These are phyloP conservation scores for Pteronotus mesoamericanus DNA, from an alignment of 2,797 vertebrate species.

Conservation along the genomic window DNA sequence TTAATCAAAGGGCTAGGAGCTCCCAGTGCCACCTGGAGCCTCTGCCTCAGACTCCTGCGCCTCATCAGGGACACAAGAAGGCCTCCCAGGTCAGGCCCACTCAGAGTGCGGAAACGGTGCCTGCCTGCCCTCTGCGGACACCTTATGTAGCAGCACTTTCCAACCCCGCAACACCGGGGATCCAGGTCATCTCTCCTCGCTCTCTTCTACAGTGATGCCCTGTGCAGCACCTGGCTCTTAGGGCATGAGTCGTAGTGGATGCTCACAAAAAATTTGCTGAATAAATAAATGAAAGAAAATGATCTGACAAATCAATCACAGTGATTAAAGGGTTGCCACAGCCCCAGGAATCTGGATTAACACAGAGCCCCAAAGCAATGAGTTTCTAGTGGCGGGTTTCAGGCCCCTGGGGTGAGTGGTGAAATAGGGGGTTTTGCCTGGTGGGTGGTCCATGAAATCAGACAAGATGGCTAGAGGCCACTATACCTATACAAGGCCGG, in stretches of 20 bases:
- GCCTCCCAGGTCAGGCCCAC: neutral
- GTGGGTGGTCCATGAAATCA: neutral
- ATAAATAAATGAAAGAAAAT: neutral
- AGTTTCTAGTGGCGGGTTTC: neutral
- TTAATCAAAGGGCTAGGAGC: neutral
- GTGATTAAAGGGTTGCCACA: neutral
- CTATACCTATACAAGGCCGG: neutral
- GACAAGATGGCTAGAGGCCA: neutral
- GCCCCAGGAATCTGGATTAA: neutral
- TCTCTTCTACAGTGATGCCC: neutral
- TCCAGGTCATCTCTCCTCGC: fast-evolving
- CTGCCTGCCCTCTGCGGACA: neutral
- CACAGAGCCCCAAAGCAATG: neutral
- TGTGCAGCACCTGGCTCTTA: no score
- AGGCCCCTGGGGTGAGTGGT: neutral
- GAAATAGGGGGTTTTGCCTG: neutral
- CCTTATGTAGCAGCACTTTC: neutral
- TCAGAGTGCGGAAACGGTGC: no score
- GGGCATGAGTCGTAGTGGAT: no score
- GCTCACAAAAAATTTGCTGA: neutral
- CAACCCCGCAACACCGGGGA: neutral
- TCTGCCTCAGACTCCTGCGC: neutral
- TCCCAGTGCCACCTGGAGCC: neutral
- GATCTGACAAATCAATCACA: neutral
- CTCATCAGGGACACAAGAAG: neutral